Evolutionary conservation across 2,797 vertebrate genomes (phyloP).

Genomic region (Falco rusticolus): DNA sequence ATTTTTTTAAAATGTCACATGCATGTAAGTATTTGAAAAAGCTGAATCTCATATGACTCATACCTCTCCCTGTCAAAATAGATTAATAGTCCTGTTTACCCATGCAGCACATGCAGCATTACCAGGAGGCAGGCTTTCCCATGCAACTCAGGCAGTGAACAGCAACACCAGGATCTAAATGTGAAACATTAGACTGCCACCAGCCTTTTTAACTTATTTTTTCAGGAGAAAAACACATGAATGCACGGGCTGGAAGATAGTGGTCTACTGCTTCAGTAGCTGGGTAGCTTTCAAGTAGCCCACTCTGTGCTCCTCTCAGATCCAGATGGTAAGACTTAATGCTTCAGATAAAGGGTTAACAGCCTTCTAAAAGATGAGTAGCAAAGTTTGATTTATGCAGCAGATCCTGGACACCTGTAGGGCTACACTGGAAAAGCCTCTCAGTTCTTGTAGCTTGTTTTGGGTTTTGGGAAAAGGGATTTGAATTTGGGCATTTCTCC

Average conservation of each 20-base stretch:
- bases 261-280: neutral
- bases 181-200: neutral
- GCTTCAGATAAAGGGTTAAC: neutral
- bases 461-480: neutral
- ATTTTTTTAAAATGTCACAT: neutral
- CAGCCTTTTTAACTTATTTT: neutral
- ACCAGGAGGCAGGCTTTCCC: neutral
- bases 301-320: neutral
- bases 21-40: conserved; percentile 17
- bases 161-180: neutral
- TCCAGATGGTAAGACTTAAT: neutral
- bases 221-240: neutral
- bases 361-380: neutral
- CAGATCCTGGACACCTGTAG: neutral
- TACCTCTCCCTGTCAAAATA: neutral
- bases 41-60: neutral
- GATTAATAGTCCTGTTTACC: conserved; percentile 1
- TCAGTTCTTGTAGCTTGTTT: neutral
- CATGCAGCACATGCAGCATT: neutral
- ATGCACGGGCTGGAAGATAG: neutral
- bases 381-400: neutral
- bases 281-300: neutral
- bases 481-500: neutral
- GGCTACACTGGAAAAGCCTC: neutral
- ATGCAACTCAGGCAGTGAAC: neutral